Evolutionary conservation across 1,140 invertebrate species (phyloP), one percentile per base, ranked within the genome.

Genomic region (Idris sp.): DNA sequence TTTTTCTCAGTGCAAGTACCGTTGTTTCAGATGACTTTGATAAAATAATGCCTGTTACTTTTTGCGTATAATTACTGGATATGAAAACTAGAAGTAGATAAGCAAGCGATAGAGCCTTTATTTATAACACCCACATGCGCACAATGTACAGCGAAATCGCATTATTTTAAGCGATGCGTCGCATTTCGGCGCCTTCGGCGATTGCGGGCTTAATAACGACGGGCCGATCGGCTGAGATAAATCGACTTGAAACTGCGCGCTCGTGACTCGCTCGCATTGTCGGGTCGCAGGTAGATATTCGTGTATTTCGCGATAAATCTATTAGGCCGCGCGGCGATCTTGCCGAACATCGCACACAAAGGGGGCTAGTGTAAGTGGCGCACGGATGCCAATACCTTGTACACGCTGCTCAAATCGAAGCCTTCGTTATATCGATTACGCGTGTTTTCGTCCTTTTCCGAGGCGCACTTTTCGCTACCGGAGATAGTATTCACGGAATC

Each of bases 401-500:
- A 51, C 33, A 33, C 59, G 59, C 14, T 43, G 28, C 38, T 59
- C 36, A 48, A 61, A 53, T 61, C 40, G 54, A 71, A 58, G 46
- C 38, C 30, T 44, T 44, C 28, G 46, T 59, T 58, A 40, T 79
- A 79, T 76, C 68, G 75, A 79, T 74, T 74, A 74, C 74, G 71
- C 61, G 67, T 75, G 77, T 79, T 53, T 73, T 76, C 53, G 68
- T 22, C 48, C 13, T 64, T 54, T 48, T 4, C 31, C 25, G 11
- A 9, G 44, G 15, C 53, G 43, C 19, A 9, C 41, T 40, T 35
- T 30, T 36, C 36, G 36, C 10, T 44, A 28, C 61, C 51, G 49
- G 28, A 76, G 76, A 81, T 78, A 78, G 74, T 36, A 78, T 81
- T 81, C 78, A 72, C 73, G 78, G 80, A 80, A 80, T 81, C 75